Conservation (phyloP, 2,888 invertebrate genomes). For the Philonicus albiceps region DNA sequence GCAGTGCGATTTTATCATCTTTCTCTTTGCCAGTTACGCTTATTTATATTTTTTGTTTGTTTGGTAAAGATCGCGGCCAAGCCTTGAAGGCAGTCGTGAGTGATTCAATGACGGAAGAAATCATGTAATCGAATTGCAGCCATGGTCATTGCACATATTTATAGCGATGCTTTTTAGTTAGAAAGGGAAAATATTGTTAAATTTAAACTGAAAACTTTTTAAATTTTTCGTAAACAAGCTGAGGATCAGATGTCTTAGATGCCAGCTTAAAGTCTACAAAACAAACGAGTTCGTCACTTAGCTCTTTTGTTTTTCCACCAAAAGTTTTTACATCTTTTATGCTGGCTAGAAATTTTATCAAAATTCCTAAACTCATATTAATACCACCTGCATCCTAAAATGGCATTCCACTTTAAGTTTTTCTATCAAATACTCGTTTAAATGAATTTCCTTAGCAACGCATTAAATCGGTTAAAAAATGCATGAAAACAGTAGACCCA, state of each 20-base stretch:
- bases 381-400: not conserved
- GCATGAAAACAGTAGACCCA: not conserved
- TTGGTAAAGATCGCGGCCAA: not conserved
- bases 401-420: not conserved
- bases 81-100: conserved; percentile 10
- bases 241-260: no score
- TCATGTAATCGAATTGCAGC: conserved; percentile 2
- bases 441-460: not conserved
- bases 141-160: not conserved
- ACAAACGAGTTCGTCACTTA: not conserved
- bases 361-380: not conserved
- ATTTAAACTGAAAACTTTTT: not conserved
- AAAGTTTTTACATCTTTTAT: not conserved
- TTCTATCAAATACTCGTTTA: not conserved
- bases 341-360: not conserved
- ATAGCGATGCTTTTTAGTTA: not conserved
- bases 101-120: conserved; percentile 17
- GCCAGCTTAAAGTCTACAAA: no score
- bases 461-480: not conserved
- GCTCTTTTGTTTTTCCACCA: not conserved
- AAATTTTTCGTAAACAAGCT: no score
- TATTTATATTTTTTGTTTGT: not conserved
- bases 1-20: not conserved
- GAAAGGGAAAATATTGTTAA: not conserved
- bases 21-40: not conserved